phyloP scores from a whole-genome alignment of 2,888 invertebrate species.

The Drosophila neutralis region DNA sequence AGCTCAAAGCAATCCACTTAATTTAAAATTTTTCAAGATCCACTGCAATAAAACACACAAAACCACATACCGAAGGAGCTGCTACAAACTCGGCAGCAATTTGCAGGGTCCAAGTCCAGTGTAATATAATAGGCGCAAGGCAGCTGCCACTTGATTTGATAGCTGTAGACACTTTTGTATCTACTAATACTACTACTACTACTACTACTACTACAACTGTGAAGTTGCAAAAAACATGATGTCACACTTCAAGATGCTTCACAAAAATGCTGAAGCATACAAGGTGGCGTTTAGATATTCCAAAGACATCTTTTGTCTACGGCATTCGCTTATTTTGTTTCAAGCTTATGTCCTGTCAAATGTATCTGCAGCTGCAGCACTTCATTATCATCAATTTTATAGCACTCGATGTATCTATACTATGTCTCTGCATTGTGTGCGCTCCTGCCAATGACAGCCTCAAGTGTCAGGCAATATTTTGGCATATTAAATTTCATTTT shows the following conservation, averaged over 20 bases:
- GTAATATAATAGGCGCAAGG: constrained; percentile 38
- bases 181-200: constrained; percentile 12
- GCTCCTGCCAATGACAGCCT: constrained; percentile 61
- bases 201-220: constrained; percentile 10
- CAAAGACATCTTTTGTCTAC: constrained; percentile 57
- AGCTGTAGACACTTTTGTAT: constrained; percentile 66
- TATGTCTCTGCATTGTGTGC: constrained; percentile 7
- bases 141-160: constrained; percentile 64
- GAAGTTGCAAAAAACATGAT: constrained; percentile 47
- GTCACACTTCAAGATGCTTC: constrained; percentile 66
- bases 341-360: constrained; percentile 65
- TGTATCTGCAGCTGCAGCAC: constrained; percentile 66
- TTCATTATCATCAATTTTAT: constrained; percentile 68
- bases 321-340: constrained; percentile 67
- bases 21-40: constrained; percentile 68
- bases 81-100: constrained; percentile 7
- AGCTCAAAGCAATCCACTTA: constrained; percentile 67
- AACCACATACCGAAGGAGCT: constrained; percentile 46
- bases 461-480: constrained; percentile 66
- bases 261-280: constrained; percentile 61
- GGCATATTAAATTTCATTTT: constrained; percentile 67
- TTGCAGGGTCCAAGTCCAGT: constrained; percentile 16
- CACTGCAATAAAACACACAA: constrained; percentile 69
- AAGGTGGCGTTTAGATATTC: constrained; percentile 42
- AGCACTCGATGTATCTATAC: constrained; percentile 19